Evolutionary conservation across 2,113 vertebrate species (phyloP).

Genomic region (Lontra canadensis): DNA sequence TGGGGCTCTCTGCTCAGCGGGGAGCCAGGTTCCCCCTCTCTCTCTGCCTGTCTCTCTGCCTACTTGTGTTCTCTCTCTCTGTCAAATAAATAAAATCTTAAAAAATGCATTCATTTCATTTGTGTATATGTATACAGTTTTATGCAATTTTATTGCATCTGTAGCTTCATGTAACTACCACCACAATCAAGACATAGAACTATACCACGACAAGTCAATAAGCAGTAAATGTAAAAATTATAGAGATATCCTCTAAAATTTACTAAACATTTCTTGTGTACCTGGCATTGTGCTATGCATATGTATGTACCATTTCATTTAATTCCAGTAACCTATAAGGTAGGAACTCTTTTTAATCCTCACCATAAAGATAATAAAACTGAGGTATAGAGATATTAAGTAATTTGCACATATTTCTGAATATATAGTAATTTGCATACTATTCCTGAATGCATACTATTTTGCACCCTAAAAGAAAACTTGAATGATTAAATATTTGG

Average conservation of each 20-base stretch:
- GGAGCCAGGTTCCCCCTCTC: too few relatives aligned
- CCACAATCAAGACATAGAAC: not conserved
- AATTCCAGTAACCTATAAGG: not conserved
- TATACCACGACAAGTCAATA: not conserved
- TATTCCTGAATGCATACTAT: not conserved
- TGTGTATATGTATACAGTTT: not conserved
- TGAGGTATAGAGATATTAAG: not conserved
- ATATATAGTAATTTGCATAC: not conserved
- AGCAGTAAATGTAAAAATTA: not conserved
- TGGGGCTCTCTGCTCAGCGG: too few relatives aligned
- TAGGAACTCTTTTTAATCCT: not conserved
- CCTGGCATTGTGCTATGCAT: not conserved
- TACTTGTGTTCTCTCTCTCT: too few relatives aligned
- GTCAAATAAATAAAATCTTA: too few relatives aligned
- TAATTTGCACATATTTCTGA: not conserved
- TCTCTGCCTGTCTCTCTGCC: too few relatives aligned
- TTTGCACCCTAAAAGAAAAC: not conserved
- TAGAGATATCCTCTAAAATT: not conserved
- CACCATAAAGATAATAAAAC: not conserved
- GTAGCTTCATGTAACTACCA: not conserved
- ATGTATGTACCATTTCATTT: not conserved
- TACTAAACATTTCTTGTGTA: not conserved
- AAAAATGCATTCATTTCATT: not conserved
- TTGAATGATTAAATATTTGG: slow-evolving; percentile 6
- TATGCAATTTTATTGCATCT: not conserved